These are phyloP conservation scores for Serranochromis macrocephalus DNA, from an alignment of 2,113 vertebrate genomes.

Conservation along the genomic window DNA sequence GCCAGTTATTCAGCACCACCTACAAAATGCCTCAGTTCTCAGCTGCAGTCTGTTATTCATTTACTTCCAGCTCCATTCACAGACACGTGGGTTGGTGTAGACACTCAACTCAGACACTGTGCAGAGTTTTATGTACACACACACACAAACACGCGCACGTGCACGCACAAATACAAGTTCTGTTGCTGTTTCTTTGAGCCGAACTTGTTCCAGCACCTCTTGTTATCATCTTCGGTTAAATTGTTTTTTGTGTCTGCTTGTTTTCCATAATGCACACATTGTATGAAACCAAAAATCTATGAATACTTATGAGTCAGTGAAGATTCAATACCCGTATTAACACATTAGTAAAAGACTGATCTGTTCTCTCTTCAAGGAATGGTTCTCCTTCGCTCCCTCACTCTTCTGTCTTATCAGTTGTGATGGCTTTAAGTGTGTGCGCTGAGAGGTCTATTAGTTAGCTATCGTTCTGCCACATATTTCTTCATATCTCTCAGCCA, in stretches of 20 bases:
- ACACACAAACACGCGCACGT: neutral
- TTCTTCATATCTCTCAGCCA: conserved; percentile 35
- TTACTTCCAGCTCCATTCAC: conserved; percentile 46
- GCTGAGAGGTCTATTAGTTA: conserved; percentile 60
- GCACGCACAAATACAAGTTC: neutral
- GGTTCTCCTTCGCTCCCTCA: neutral
- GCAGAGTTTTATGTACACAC: neutral
- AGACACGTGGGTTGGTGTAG: conserved; percentile 37
- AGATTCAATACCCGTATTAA: neutral
- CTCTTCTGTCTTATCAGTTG: conserved; percentile 37
- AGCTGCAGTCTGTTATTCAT: conserved; percentile 40
- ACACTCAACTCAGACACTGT: neutral
- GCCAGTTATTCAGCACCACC: conserved; percentile 35
- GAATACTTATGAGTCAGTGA: neutral
- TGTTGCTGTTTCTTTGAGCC: neutral
- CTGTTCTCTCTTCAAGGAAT: conserved; percentile 6
- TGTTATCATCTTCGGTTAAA: neutral
- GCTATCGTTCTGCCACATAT: conserved; percentile 49
- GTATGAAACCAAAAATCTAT: neutral
- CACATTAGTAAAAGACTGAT: neutral
- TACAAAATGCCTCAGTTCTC: conserved; percentile 29
- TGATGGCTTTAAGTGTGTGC: conserved; percentile 40
- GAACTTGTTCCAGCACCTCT: neutral
- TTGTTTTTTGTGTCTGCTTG: neutral
- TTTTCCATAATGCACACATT: neutral